A percentile compares a stretch with the other conserved stretches of the same genome.
phyloP scores from a whole-genome alignment of 92 coral and sea anemone genomes.

The Epizoanthus illoricatus region DNA sequence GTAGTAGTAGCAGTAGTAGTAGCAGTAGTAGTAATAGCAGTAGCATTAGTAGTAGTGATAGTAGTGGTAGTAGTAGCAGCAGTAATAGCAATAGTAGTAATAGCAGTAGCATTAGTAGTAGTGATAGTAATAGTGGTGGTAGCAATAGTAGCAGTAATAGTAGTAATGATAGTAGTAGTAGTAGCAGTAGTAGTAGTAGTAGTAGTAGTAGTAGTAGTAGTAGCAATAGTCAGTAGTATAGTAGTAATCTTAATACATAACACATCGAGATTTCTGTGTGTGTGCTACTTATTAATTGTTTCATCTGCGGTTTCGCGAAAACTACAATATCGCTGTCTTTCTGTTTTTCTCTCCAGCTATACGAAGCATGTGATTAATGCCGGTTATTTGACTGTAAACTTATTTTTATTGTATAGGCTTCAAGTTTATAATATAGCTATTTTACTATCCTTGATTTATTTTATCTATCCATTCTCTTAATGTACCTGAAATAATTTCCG shows the following conservation, averaged over 20 bases:
- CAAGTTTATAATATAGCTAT: not conserved
- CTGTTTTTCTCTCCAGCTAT: not conserved
- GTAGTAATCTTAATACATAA: no score
- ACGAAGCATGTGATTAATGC: slow-evolving; percentile 16
- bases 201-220: no score
- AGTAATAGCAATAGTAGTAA: not conserved
- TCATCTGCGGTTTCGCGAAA: not conserved
- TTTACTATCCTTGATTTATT: not conserved
- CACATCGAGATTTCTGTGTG: no score
- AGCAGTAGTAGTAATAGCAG: not conserved
- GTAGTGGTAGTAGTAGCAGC: not conserved
- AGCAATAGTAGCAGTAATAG: not conserved
- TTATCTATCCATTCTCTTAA: not conserved
- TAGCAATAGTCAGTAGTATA: no score
- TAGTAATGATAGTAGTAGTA: no score
- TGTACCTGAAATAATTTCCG: not conserved
- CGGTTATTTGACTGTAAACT: slow-evolving; percentile 12
- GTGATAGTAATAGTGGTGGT: no score
- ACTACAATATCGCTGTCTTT: slow-evolving; percentile 16
- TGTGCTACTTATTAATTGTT: not conserved
- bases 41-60: not conserved
- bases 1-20: not conserved
- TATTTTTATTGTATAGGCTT: not conserved
- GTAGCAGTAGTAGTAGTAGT: no score
- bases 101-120: not conserved